phyloP scores from a whole-genome alignment of 2,113 vertebrate genomes.

The Cinclus cinclus region DNA sequence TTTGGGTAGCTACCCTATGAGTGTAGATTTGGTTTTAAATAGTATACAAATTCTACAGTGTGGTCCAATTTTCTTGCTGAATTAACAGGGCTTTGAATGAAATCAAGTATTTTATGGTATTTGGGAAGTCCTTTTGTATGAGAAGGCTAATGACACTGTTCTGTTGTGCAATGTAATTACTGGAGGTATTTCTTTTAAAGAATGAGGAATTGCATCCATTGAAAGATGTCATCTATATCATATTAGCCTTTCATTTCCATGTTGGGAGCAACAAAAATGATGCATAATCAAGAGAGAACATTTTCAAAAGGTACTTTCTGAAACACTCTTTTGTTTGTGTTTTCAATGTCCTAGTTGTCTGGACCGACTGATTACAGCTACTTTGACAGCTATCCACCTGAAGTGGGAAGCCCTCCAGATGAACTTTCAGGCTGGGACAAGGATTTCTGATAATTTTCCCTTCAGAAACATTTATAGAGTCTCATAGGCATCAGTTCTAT shows the following conservation, averaged over 20 bases:
- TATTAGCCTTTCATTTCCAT: background rate
- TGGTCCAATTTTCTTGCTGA: background rate
- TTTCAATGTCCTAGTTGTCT: constrained; percentile 74
- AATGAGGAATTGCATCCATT: background rate
- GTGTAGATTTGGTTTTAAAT: background rate
- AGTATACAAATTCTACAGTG: background rate
- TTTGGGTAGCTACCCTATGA: background rate
- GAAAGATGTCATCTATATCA: background rate
- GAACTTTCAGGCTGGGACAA: constrained; percentile 94
- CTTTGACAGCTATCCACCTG: constrained; percentile 90
- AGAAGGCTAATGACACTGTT: background rate
- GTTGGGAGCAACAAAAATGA: background rate
- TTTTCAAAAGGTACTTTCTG: background rate
- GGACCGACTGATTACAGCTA: constrained; percentile 90
- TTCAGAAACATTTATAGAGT: background rate
- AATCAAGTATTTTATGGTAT: background rate
- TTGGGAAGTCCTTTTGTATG: background rate
- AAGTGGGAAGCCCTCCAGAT: constrained; percentile 87
- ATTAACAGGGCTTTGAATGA: background rate
- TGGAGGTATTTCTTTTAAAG: background rate
- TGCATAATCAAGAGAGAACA: background rate
- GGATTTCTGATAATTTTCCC: constrained; percentile 81
- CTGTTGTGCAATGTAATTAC: background rate
- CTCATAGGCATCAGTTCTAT: background rate
- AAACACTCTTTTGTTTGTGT: background rate